A percentile compares a stretch with the other conserved stretches of the same genome.
phyloP scores from a whole-genome alignment of 2,888 invertebrate genomes.

The Drosophila mettleri region DNA sequence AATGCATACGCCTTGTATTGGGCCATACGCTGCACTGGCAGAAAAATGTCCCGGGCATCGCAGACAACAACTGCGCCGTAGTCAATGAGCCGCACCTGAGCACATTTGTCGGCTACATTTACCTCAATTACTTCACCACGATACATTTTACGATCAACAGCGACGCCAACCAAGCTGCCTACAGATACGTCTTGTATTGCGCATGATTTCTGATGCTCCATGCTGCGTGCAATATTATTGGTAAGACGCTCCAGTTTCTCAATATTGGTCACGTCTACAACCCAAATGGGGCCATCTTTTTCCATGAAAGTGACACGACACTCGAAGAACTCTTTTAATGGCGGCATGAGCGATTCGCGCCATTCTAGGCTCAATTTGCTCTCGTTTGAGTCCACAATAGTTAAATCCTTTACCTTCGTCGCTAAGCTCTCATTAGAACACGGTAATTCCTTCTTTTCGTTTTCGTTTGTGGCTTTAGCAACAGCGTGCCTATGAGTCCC shows the following conservation, averaged over 20 bases:
- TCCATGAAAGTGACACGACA: slow-evolving; percentile 40
- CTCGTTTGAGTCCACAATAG: not conserved
- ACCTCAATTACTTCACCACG: slow-evolving; percentile 41
- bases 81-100: slow-evolving; percentile 49
- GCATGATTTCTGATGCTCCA: slow-evolving; percentile 9
- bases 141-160: slow-evolving; percentile 6
- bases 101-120: not conserved
- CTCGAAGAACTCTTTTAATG: slow-evolving; percentile 31
- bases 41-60: slow-evolving; percentile 25
- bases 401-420: not conserved
- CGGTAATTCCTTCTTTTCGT: not conserved
- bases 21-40: slow-evolving; percentile 26
- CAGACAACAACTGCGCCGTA: slow-evolving; percentile 17
- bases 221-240: slow-evolving; percentile 8
- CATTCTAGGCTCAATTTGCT: slow-evolving; percentile 30
- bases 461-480: not conserved
- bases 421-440: not conserved
- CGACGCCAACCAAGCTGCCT: slow-evolving; percentile 39
- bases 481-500: not conserved
- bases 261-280: slow-evolving; percentile 19
- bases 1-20: slow-evolving; percentile 42
- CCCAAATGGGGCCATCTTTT: slow-evolving; percentile 48
- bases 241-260: slow-evolving; percentile 25
- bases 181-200: slow-evolving; percentile 13
- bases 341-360: slow-evolving; percentile 32